Evolutionary conservation across 1,140 invertebrate species (phyloP).

Genomic region (Carposina sasakii): DNA sequence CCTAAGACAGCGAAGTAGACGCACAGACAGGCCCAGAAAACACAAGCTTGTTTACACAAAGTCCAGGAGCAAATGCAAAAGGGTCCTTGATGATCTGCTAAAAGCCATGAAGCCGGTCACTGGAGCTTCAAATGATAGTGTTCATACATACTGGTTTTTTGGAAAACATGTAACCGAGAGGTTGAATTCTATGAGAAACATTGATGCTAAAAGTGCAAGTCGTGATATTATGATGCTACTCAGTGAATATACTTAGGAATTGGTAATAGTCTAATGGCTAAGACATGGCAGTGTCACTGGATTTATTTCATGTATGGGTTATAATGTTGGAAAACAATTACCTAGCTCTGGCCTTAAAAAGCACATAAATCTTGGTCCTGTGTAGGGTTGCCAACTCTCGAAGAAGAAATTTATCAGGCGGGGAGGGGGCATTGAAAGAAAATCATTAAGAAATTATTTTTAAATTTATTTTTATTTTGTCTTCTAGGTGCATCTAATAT

Average conservation of each 20-base stretch:
- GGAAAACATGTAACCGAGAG: slow-evolving; percentile 48
- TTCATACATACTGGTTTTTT: slow-evolving; percentile 61
- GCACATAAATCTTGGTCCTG: too few species aligned
- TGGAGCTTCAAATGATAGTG: slow-evolving; percentile 12
- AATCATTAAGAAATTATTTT: slow-evolving; percentile 16
- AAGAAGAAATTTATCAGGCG: too few species aligned
- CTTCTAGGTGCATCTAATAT: slow-evolving; percentile 17
- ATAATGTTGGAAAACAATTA: too few species aligned
- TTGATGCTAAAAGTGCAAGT: slow-evolving; percentile 43
- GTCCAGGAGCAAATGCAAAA: slow-evolving; percentile 24
- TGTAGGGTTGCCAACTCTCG: too few species aligned
- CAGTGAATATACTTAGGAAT: too few species aligned
- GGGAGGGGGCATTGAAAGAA: slow-evolving; percentile 2
- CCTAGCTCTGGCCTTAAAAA: too few species aligned
- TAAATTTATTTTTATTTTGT: slow-evolving; percentile 22
- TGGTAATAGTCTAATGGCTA: too few species aligned
- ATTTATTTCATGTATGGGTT: too few species aligned
- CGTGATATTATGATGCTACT: slow-evolving; percentile 39
- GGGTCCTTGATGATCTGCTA: slow-evolving; percentile 46
- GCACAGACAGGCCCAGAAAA: slow-evolving; percentile 43
- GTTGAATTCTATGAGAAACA: slow-evolving; percentile 45
- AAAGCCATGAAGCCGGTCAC: slow-evolving; percentile 41
- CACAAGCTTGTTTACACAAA: slow-evolving; percentile 22
- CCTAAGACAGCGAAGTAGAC: slow-evolving; percentile 40
- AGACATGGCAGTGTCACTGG: too few species aligned